phyloP scores from a whole-genome alignment of 2,888 invertebrate species.

The Atrina japonica region DNA sequence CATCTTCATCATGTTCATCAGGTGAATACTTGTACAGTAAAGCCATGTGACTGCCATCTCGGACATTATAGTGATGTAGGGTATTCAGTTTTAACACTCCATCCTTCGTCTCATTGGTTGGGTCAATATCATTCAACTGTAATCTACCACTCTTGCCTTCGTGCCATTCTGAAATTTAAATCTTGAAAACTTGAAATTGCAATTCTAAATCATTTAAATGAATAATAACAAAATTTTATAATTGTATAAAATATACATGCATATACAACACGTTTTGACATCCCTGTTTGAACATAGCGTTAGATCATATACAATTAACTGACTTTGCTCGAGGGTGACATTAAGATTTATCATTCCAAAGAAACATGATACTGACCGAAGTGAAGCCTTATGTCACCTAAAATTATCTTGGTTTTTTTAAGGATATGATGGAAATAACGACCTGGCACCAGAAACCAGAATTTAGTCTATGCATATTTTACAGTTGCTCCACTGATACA shows the following conservation, averaged over 20 bases:
- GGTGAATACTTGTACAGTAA: conserved; percentile 44
- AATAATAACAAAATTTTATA: background rate
- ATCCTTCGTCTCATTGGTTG: conserved; percentile 45
- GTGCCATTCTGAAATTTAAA: conserved; percentile 54
- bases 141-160: conserved; percentile 52
- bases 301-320: no score
- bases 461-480: no score
- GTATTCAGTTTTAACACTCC: conserved; percentile 52
- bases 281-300: no score
- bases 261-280: no score
- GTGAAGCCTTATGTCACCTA: no score
- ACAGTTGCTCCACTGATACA: no score
- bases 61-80: conserved; percentile 56
- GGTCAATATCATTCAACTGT: conserved; percentile 50
- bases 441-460: no score
- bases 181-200: background rate
- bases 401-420: no score
- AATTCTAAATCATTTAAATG: background rate
- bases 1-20: conserved; percentile 7
- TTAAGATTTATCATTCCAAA: no score
- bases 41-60: conserved; percentile 54
- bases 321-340: no score
- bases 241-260: background rate
- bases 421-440: no score
- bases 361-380: no score